Evolutionary conservation across 2,113 vertebrate genomes (phyloP).

Genomic region (Cyrtonyx montezumae): DNA sequence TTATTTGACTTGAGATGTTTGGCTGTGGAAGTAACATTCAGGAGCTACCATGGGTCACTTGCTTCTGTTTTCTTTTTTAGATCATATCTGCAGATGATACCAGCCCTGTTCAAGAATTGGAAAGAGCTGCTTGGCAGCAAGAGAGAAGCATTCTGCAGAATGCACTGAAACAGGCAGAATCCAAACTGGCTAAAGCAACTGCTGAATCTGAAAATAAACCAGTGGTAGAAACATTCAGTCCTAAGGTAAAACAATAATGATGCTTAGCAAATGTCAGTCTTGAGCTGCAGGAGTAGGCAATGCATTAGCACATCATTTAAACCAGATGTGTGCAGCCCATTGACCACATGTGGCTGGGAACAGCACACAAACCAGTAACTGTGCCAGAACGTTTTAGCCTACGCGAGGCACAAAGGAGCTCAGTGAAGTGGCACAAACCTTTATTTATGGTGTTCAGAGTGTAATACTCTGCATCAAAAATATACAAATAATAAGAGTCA

Average conservation of each 20-base stretch:
- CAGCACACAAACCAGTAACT: neutral
- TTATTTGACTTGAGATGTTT: neutral
- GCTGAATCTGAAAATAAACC: conserved; percentile 78
- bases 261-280: neutral
- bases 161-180: conserved; percentile 70
- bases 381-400: neutral
- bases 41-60: neutral
- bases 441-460: neutral
- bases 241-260: conserved; percentile 76
- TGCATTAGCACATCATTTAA: fast-evolving
- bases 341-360: neutral
- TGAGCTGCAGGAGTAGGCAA: neutral
- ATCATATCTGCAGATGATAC: neutral
- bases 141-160: conserved; percentile 61
- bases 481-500: neutral
- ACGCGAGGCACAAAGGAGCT: neutral
- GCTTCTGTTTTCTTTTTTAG: conserved; percentile 27
- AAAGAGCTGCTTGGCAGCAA: conserved; percentile 69
- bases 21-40: neutral
- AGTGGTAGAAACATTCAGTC: conserved; percentile 51
- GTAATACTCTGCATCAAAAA: neutral
- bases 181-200: conserved; percentile 58
- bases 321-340: neutral
- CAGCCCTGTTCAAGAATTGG: conserved; percentile 47
- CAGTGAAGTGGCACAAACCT: neutral